Conservation (phyloP, 2,888 invertebrate species). For the Lepeophtheirus nordmannii region DNA sequence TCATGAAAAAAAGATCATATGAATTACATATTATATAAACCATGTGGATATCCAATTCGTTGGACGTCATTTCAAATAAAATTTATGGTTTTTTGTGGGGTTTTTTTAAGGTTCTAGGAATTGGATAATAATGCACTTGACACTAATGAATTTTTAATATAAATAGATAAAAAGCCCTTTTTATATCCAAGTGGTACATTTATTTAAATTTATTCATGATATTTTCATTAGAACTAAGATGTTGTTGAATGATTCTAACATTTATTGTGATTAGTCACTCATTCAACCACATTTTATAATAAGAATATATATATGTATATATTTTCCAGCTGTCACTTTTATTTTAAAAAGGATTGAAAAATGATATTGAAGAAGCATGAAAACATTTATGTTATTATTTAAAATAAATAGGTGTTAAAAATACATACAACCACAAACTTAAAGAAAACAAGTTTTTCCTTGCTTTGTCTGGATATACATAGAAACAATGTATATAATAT, state of each 20-base stretch:
- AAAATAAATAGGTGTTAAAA: constrained; percentile 3
- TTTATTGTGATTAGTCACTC: constrained; percentile 5
- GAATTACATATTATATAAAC: too few relatives aligned
- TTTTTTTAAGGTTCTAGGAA: not conserved
- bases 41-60: too few relatives aligned
- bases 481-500: not conserved
- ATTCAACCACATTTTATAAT: not conserved
- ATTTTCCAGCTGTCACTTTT: not conserved
- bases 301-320: not conserved
- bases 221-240: not conserved
- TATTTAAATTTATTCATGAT: too few relatives aligned
- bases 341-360: not conserved
- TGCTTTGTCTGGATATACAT: not conserved
- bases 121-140: not conserved
- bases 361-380: not conserved
- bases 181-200: not conserved
- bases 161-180: too few relatives aligned
- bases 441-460: not conserved
- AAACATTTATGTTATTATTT: not conserved
- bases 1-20: not conserved
- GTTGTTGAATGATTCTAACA: not conserved
- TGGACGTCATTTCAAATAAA: too few relatives aligned
- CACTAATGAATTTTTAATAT: too few relatives aligned
- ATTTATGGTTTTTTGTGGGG: too few relatives aligned
- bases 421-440: not conserved